These are phyloP conservation scores for Anarhynchus alexandrinus DNA, from an alignment of 2,113 vertebrate species.

Conservation along the genomic window DNA sequence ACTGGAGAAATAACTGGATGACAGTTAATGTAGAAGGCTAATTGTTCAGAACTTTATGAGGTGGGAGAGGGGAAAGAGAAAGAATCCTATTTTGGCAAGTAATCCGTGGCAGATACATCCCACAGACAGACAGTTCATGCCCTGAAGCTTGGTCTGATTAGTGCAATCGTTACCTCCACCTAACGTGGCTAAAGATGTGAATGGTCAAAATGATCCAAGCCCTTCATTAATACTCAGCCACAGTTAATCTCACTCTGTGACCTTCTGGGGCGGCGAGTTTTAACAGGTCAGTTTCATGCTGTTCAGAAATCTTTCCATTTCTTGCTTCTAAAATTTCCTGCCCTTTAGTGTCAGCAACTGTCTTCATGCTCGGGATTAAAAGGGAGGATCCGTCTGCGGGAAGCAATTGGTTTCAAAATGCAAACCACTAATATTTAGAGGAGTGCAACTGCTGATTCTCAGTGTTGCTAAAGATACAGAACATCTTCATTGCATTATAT, in stretches of 20 bases:
- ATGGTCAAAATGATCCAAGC: not conserved
- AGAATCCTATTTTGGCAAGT: not conserved
- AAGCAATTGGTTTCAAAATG: not conserved
- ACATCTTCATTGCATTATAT: not conserved
- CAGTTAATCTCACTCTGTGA: not conserved
- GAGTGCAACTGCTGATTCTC: not conserved
- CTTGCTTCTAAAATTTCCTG: constrained; percentile 1
- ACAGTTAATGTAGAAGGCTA: not conserved
- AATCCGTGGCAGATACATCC: not conserved
- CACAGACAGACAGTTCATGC: not conserved
- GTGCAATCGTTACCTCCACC: not conserved
- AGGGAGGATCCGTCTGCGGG: not conserved
- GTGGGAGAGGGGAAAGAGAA: not conserved
- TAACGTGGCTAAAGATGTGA: not conserved
- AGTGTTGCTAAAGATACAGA: not conserved
- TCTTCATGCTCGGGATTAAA: not conserved
- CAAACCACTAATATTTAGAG: not conserved
- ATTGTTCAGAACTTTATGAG: constrained; percentile 16
- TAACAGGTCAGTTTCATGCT: not conserved
- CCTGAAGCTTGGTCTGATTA: not conserved
- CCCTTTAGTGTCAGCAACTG: not conserved
- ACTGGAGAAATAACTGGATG: not conserved
- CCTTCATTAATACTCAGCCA: not conserved
- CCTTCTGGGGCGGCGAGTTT: not conserved
- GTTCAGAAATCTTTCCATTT: constrained; percentile 12